phyloP scores from a whole-genome alignment of 2,888 invertebrate species.

The Augochlorella aurata region DNA sequence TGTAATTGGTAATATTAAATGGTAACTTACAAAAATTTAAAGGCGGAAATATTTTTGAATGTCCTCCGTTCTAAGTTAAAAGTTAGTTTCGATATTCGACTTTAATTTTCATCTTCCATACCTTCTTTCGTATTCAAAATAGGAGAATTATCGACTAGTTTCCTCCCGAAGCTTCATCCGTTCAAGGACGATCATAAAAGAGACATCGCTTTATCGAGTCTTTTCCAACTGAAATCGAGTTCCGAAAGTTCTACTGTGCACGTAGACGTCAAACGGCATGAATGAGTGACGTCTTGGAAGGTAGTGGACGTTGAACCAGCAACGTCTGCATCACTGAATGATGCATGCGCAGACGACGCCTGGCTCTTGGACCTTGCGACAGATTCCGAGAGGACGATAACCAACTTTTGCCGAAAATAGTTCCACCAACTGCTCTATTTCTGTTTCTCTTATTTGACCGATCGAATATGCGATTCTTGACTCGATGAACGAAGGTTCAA shows the following conservation, averaged over 20 bases:
- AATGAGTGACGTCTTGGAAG: constrained; percentile 18
- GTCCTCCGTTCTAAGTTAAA: too few species aligned
- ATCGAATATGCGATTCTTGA: not conserved
- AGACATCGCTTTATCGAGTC: not conserved
- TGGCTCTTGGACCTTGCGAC: constrained; percentile 2
- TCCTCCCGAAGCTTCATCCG: too few species aligned
- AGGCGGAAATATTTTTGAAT: too few species aligned
- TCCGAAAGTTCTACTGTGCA: not conserved
- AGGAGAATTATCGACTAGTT: not conserved
- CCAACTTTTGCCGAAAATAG: constrained; percentile 17
- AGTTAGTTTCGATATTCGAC: too few species aligned
- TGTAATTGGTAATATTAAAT: too few species aligned
- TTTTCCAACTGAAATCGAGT: constrained; percentile 2
- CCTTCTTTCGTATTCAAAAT: not conserved
- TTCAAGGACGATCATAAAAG: not conserved
- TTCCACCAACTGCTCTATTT: constrained; percentile 1
- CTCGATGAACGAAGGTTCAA: not conserved
- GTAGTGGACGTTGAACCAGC: constrained; percentile 14
- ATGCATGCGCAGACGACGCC: constrained; percentile 22
- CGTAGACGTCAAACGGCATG: constrained; percentile 15
- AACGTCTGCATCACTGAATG: constrained; percentile 18
- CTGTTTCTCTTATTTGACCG: not conserved
- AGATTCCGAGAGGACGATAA: constrained; percentile 4
- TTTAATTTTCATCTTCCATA: too few species aligned
- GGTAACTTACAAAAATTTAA: too few species aligned